Conservation (phyloP, 2,888 invertebrate species). For the Andrena bucephala region DNA sequence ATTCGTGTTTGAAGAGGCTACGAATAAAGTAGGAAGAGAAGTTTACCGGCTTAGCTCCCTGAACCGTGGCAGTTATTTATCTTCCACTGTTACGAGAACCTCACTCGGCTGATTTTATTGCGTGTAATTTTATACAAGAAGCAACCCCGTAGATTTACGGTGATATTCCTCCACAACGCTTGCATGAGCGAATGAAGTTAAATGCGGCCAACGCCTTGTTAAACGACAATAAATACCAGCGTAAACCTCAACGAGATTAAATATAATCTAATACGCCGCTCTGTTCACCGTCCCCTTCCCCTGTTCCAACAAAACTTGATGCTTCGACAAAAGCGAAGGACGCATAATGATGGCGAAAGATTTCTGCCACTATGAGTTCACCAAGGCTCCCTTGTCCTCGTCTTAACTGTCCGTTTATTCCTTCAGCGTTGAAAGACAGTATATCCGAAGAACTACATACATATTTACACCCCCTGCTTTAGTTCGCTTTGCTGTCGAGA, state of each 20-base stretch:
- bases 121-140: slow-evolving; percentile 34
- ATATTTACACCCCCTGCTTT: background rate
- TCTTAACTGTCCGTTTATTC: background rate
- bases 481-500: too few species aligned
- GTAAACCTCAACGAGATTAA: slow-evolving; percentile 69
- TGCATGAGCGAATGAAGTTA: slow-evolving; percentile 29
- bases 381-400: background rate
- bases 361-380: background rate
- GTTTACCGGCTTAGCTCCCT: slow-evolving; percentile 12
- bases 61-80: slow-evolving; percentile 37
- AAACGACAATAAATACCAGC: slow-evolving; percentile 68
- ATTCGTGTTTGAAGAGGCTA: slow-evolving; percentile 3
- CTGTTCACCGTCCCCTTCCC: background rate
- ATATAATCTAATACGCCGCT: slow-evolving; percentile 34
- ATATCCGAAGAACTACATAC: slow-evolving; percentile 11
- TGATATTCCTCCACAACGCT: slow-evolving; percentile 20
- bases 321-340: background rate
- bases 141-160: slow-evolving; percentile 20
- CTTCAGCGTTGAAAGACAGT: background rate
- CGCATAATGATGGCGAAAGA: background rate
- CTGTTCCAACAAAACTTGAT: background rate
- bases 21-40: slow-evolving; percentile 24
- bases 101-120: slow-evolving; percentile 15
- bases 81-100: slow-evolving; percentile 36
- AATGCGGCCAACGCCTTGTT: slow-evolving; percentile 22